Evolutionary conservation across 1,140 invertebrate genomes (phyloP), one percentile per base, ranked within the genome.

Genomic region (Heliconius hewitsoni): DNA sequence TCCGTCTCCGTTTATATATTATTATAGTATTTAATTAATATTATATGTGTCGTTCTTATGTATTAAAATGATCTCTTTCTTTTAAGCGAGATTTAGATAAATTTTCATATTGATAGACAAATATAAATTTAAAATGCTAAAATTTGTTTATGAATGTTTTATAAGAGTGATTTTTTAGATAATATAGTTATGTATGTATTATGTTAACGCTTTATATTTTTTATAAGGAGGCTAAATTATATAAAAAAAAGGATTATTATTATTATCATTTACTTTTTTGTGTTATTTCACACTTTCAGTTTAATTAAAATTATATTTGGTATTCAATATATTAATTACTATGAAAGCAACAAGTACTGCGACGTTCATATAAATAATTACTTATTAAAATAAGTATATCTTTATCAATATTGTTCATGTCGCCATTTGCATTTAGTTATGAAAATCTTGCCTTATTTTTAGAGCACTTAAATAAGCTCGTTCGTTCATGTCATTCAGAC

Each of bases 21-120:
- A 8, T 13, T 13, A 27, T 66, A 27, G n/a, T 57, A 19, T 57
- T n/a, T 57, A 57, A 57, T 57, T n/a, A n/a, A 57, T 9, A 57
- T n/a, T 23, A 57, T 57, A 18, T 66, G 23, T 66, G 60, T 76
- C 57, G 37, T 42, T 76, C 57, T 76, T 76, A 76, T 76, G 74
- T 76, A 50, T 70, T 50, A 42, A 76, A 76, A 50, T 76, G 74
- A 76, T 76, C 74, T 76, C 74, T 76, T 76, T 76, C 74, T 70
- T 70, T 46, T 76, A 66, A 52, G 73, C 74, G 2, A 30, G 13
- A 42, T 75, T 76, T 70, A 76, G 19, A 70, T 50, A 70, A 19
- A 27, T 42, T 60, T 76, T 46, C 46, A 46, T 42, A 70, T 76
- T 66, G 9, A 13, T 30, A 27, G 23, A 30, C n/a, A 66, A 66